phyloP scores from a whole-genome alignment of 1,140 invertebrate species.

The Ceratina japonica region DNA sequence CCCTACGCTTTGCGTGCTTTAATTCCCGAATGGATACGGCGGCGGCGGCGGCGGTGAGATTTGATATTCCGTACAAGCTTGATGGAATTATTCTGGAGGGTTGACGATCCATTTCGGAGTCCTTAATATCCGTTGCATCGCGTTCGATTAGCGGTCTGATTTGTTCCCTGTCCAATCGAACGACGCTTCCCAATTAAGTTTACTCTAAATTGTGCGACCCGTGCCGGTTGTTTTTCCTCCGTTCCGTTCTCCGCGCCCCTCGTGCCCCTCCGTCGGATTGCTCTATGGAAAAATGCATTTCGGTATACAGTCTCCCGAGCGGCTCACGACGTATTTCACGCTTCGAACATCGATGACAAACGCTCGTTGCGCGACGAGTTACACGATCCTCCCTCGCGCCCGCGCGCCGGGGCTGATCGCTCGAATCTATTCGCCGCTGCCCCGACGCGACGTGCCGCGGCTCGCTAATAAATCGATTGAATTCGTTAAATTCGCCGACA shows the following conservation, averaged over 20 bases:
- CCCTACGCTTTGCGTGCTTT: no score
- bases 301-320: constrained; percentile 1
- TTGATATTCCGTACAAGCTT: not conserved
- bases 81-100: constrained; percentile 1
- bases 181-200: constrained; percentile 78
- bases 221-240: constrained; percentile 44
- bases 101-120: not conserved
- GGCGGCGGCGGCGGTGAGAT: no score
- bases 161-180: constrained; percentile 58
- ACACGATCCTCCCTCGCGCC: not conserved
- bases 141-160: constrained; percentile 29
- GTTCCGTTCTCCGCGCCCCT: not conserved
- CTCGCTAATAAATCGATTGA: constrained; percentile 39
- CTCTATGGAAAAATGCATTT: constrained; percentile 40
- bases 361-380: constrained; percentile 14
- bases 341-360: constrained; percentile 38
- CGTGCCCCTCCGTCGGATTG: not conserved
- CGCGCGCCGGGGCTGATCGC: constrained; percentile 7
- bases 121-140: constrained; percentile 22
- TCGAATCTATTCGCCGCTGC: constrained; percentile 36
- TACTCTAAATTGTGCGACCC: constrained; percentile 74
- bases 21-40: no score
- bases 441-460: not conserved
- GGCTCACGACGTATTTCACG: constrained; percentile 21
- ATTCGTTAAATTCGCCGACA: constrained; percentile 30